Conservation (phyloP, 2,797 vertebrate genomes). For the Urosaurus nigricauda region DNA sequence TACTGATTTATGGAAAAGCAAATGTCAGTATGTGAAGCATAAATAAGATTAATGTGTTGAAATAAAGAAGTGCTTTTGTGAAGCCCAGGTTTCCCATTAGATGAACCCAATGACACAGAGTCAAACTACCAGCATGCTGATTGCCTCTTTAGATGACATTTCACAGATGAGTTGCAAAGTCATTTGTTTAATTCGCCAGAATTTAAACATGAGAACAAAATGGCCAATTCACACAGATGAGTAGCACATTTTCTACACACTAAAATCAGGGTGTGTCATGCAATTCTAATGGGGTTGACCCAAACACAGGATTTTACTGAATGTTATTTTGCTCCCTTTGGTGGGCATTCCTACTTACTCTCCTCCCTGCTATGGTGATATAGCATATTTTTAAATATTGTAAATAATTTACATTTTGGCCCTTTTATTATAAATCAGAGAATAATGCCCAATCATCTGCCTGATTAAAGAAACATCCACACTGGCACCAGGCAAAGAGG, state of each 20-base stretch:
- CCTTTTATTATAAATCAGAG: too few species aligned
- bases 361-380: not conserved
- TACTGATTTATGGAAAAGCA: slow-evolving; percentile 27
- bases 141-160: slow-evolving; percentile 10
- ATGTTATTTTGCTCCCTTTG: not conserved
- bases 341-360: not conserved
- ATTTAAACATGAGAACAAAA: slow-evolving; percentile 24
- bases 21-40: not conserved
- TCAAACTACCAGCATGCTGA: slow-evolving; percentile 25
- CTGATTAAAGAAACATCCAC: too few species aligned
- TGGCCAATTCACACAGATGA: slow-evolving; percentile 9
- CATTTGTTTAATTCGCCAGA: slow-evolving; percentile 10
- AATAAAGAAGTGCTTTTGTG: slow-evolving; percentile 13
- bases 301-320: not conserved
- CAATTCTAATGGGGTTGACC: not conserved
- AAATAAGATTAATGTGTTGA: slow-evolving; percentile 26
- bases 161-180: slow-evolving; percentile 29
- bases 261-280: not conserved
- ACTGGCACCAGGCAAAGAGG: too few species aligned
- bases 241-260: not conserved
- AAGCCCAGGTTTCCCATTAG: slow-evolving; percentile 31
- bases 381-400: too few species aligned
- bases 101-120: slow-evolving; percentile 38
- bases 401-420: too few species aligned
- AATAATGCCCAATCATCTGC: too few species aligned